phyloP scores from a whole-genome alignment of 2,113 vertebrate species.

The Phylloscopus trochiloides region DNA sequence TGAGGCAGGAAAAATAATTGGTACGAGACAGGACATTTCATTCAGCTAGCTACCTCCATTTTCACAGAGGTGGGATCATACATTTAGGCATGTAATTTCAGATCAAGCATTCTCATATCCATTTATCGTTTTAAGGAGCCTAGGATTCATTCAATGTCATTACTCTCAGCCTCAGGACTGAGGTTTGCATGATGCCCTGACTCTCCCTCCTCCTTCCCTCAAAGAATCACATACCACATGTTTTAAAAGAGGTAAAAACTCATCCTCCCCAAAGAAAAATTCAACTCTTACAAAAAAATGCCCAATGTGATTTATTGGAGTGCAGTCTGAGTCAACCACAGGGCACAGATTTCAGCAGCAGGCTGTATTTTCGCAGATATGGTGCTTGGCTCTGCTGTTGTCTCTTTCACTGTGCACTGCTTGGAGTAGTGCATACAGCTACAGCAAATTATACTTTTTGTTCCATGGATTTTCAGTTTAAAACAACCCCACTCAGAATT shows the following conservation, averaged over 20 bases:
- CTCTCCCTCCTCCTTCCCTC: background rate
- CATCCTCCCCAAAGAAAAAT: background rate
- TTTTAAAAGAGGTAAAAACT: background rate
- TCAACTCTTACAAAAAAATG: background rate
- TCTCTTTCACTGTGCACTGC: background rate
- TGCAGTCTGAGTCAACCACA: background rate
- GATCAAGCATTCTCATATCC: background rate
- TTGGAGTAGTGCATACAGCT: background rate
- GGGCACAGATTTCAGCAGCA: background rate
- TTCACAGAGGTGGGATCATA: background rate
- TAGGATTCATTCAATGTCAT: background rate
- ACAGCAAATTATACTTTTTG: background rate
- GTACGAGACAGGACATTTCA: background rate
- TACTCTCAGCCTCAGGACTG: background rate
- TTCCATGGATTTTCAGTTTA: background rate
- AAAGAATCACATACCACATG: background rate
- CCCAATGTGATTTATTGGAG: background rate
- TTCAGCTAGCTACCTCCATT: background rate
- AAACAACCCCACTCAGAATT: background rate
- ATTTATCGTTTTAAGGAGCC: background rate
- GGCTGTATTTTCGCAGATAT: background rate
- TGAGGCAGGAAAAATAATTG: background rate
- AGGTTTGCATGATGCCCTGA: background rate
- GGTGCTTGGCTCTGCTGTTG: background rate
- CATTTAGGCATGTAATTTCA: background rate